Base-by-base conservation (phyloP, 2,797 vertebrate species). In the Dallia pectoralis region DNA sequence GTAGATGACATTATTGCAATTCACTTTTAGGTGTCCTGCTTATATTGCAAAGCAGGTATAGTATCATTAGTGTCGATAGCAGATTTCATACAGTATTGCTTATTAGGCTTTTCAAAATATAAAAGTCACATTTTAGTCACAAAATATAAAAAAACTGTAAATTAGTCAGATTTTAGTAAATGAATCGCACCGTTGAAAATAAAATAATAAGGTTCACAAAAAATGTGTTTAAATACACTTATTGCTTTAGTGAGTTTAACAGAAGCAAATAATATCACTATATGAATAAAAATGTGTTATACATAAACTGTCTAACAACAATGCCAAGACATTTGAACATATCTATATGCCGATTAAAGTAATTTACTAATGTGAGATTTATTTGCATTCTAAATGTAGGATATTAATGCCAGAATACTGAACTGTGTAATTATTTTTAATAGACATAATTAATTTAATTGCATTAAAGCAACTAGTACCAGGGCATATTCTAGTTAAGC, bases 401-500 rank as follows among this genome's bases (percentile, higher is more conserved):
- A 14, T 18, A 63, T 63, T 29, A 15, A 29, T 32, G 15, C 4
- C 32, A 25, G 22, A 14, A 64, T 64, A 64, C 18, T 64, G 14
- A 5, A 29, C 32, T 32, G 16, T 33, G 16, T 32, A 16, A 64
- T 18, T 30, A 4, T 64, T 11, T 32, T 64, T 32, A 64, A 30
- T 64, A 22, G 53, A 2, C 16, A 33, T 32, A 16, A 64, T 33
- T 33, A 64, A 32, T 16, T 64, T 64, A 70, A 7, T 27, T 74
- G 15, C 27, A 68, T 12, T 18, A 70, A 73, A 83, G 84, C 84
- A 88, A 91, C 87, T 89, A 86, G 86, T 86, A 73, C 64, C 64
- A 61, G 16, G 3, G 62, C 27, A 3, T 29, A 51, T 40, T 3
- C 44, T 4, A 19, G 15, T 48, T 47, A 56, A 67, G 67, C n/a